phyloP scores from a whole-genome alignment of 2,797 vertebrate species.

The Bovichtus diacanthus region DNA sequence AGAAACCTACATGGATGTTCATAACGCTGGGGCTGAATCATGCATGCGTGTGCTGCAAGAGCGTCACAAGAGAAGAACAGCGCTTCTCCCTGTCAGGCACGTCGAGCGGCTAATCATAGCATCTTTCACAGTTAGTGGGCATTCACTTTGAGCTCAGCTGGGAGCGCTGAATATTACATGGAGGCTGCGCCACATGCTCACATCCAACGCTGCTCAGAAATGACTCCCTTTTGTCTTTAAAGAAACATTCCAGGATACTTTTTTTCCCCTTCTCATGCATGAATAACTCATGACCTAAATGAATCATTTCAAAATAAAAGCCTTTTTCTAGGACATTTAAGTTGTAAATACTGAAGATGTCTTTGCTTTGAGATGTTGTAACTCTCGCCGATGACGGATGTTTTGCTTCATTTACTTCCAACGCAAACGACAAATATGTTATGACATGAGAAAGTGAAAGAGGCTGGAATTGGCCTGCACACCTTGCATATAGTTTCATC shows the following conservation, averaged over 20 bases:
- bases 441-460: not conserved
- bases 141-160: slow-evolving; percentile 50
- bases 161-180: slow-evolving; percentile 71
- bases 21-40: slow-evolving; percentile 11
- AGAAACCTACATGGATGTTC: slow-evolving; percentile 18
- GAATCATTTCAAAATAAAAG: slow-evolving; percentile 50
- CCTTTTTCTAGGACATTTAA: slow-evolving; percentile 29
- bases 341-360: not conserved
- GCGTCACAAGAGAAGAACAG: not conserved
- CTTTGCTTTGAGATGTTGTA: not conserved
- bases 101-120: slow-evolving; percentile 42
- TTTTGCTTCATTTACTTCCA: not conserved
- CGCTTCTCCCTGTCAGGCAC: slow-evolving; percentile 28
- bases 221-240: slow-evolving; percentile 38
- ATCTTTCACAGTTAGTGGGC: slow-evolving; percentile 38
- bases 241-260: slow-evolving; percentile 31
- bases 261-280: slow-evolving; percentile 29
- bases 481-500: not conserved
- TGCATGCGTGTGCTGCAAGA: not conserved
- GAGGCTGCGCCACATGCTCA: slow-evolving; percentile 9
- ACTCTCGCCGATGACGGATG: not conserved
- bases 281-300: slow-evolving; percentile 61
- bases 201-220: slow-evolving; percentile 6
- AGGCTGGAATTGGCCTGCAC: not conserved
- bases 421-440: not conserved